A percentile compares a stretch with the other conserved stretches of the same genome.
Conservation (phyloP, 2,113 vertebrate genomes). For the Dendrocopos noguchii region DNA sequence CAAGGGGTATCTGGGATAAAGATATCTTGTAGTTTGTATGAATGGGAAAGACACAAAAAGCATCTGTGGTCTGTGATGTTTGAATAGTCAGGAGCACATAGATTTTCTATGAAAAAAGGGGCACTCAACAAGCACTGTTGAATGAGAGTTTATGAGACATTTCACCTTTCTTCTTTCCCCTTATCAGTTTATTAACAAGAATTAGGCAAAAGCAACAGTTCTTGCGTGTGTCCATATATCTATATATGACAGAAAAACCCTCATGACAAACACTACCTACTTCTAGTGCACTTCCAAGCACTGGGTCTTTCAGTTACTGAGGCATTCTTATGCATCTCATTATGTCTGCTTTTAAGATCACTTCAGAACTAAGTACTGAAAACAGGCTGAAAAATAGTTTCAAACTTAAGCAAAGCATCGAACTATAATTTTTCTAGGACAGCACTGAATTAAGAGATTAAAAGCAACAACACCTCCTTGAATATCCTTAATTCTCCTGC, state of each 20-base stretch:
- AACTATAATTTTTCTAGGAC: background rate
- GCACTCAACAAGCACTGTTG: background rate
- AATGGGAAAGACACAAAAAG: background rate
- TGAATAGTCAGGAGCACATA: background rate
- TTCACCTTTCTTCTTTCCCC: background rate
- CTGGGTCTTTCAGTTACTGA: fast-evolving
- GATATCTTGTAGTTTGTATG: background rate
- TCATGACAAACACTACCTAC: background rate
- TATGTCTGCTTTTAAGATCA: background rate
- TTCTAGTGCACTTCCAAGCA: background rate
- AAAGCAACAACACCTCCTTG: background rate
- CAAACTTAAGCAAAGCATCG: background rate
- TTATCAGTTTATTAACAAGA: background rate
- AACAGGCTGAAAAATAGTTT: background rate
- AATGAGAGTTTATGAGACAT: background rate
- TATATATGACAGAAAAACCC: background rate
- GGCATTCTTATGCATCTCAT: background rate
- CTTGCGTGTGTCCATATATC: fast-evolving
- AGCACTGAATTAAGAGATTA: background rate
- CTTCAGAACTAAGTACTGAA: background rate
- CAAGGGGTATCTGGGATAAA: background rate
- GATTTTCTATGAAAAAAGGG: background rate
- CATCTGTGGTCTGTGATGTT: background rate
- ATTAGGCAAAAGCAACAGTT: background rate
- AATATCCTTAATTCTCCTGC: background rate